Conservation (phyloP, 2,888 invertebrate species). For the Drosophila mulleri region DNA sequence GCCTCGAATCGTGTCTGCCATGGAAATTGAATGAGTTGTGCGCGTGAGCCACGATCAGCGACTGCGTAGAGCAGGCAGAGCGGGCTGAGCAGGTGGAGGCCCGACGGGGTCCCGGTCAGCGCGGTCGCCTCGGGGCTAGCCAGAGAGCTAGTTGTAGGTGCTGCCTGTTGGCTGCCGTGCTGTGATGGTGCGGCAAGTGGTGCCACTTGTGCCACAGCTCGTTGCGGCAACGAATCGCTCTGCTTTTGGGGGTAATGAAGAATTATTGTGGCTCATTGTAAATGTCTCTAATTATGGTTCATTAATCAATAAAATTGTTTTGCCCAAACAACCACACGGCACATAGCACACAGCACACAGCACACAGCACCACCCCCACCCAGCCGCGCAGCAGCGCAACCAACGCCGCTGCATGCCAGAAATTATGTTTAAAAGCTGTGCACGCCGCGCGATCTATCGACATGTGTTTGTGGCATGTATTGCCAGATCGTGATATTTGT, state of each 20-base stretch:
- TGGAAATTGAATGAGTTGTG: constrained; percentile 80
- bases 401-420: constrained; percentile 35
- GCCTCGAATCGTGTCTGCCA: constrained; percentile 74
- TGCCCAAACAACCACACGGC: constrained; percentile 32
- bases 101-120: constrained; percentile 32
- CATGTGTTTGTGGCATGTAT: constrained; percentile 69
- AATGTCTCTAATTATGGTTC: constrained; percentile 85
- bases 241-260: constrained; percentile 82
- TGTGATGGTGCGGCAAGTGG: constrained; percentile 20
- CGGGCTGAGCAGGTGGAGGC: constrained; percentile 23
- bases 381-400: not conserved
- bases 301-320: constrained; percentile 85
- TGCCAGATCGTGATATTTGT: constrained; percentile 77
- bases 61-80: constrained; percentile 42
- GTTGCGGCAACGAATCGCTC: constrained; percentile 30
- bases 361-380: not conserved
- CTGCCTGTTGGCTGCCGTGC: constrained; percentile 21
- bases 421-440: constrained; percentile 72
- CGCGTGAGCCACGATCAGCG: constrained; percentile 77
- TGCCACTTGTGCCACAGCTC: constrained; percentile 13
- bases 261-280: constrained; percentile 84
- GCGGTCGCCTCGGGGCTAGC: constrained; percentile 50
- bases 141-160: constrained; percentile 35
- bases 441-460: constrained; percentile 70
- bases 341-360: not conserved